Evolutionary conservation across 2,797 vertebrate species (phyloP).

Genomic region (Pteropus rufus): DNA sequence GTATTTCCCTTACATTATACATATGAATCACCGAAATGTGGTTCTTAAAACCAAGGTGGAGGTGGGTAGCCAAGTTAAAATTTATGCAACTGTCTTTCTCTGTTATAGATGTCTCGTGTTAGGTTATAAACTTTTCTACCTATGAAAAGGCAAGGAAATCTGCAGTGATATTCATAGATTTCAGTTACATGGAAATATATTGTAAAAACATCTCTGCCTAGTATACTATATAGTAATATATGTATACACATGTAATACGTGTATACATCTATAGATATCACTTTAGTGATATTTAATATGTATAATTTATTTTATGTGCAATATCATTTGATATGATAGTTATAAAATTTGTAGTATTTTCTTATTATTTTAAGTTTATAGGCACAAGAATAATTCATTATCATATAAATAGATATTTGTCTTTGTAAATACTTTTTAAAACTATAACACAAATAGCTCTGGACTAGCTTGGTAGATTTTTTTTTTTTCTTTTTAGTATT

Average conservation of each 20-base stretch:
- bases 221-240: background rate
- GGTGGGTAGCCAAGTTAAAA: conserved; percentile 9
- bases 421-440: background rate
- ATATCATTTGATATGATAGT: background rate
- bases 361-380: background rate
- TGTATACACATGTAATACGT: background rate
- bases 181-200: background rate
- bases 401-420: background rate
- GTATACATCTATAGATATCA: background rate
- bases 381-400: background rate
- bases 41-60: conserved; percentile 44
- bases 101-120: background rate
- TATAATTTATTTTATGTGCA: background rate
- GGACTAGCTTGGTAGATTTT: background rate
- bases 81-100: conserved; percentile 27
- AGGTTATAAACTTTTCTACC: conserved; percentile 32
- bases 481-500: background rate
- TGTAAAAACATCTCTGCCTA: background rate
- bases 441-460: background rate
- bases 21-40: conserved; percentile 57
- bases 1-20: background rate
- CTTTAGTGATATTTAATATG: background rate
- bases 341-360: background rate
- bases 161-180: background rate
- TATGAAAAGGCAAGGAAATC: conserved; percentile 28